Evolutionary conservation across 2,797 vertebrate species (phyloP).

Genomic region (Sitta carolinensis): DNA sequence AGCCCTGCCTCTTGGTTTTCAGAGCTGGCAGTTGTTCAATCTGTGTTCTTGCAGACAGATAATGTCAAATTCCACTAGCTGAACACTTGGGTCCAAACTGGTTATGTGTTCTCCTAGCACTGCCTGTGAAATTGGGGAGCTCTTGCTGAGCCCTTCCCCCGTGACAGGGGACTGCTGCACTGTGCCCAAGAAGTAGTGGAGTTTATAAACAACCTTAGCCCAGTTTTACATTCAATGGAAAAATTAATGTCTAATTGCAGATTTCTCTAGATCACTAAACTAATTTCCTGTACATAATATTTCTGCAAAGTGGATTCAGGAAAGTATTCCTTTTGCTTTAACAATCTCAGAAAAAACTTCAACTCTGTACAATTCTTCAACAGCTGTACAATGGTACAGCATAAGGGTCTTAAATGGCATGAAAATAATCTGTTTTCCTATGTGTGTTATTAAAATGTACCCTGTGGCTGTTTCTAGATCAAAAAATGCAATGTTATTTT

Average conservation of each 20-base stretch:
- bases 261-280: neutral
- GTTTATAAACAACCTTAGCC: neutral
- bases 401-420: neutral
- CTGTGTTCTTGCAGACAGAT: neutral
- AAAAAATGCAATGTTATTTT: neutral
- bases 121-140: neutral
- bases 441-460: neutral
- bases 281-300: neutral
- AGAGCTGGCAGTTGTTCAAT: neutral
- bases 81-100: neutral
- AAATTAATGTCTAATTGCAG: neutral
- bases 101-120: neutral
- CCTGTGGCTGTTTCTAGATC: neutral
- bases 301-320: neutral
- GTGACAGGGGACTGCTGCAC: rapidly evolving
- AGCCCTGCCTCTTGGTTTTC: neutral
- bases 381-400: neutral
- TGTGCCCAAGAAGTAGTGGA: neutral
- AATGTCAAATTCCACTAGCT: neutral
- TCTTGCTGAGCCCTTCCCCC: neutral
- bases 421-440: neutral
- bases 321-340: neutral
- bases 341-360: neutral
- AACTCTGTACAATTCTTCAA: neutral
- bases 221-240: neutral